phyloP scores from a whole-genome alignment of 2,113 vertebrate genomes.

The Steatornis caripensis region DNA sequence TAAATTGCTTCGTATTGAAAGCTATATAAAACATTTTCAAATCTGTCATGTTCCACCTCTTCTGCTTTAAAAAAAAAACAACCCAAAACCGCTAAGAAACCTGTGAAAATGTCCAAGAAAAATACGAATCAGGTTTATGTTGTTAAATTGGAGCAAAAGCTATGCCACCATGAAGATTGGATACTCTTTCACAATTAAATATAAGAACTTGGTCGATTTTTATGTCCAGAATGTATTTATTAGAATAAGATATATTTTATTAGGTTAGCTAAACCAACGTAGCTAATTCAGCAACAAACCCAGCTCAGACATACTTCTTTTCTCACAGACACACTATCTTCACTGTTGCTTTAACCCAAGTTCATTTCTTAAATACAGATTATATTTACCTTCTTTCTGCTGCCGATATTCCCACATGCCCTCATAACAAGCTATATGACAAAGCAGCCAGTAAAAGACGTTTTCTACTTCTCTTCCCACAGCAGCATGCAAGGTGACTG shows the following conservation, averaged over 20 bases:
- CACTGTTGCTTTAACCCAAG: neutral
- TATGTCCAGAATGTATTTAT: neutral
- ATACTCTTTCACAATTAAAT: neutral
- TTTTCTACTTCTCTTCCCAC: neutral
- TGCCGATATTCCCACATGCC: neutral
- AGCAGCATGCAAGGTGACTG: neutral
- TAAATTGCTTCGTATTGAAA: slow-evolving; percentile 58
- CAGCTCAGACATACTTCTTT: neutral
- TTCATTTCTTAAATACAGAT: neutral
- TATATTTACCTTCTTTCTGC: neutral
- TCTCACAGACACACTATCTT: neutral
- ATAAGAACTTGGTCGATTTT: neutral
- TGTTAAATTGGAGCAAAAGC: neutral
- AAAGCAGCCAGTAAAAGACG: neutral
- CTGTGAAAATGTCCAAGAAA: slow-evolving; percentile 23
- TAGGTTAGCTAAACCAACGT: neutral
- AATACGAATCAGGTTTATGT: neutral
- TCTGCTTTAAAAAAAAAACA: neutral
- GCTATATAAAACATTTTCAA: slow-evolving; percentile 55
- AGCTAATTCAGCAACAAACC: neutral
- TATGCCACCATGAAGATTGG: neutral
- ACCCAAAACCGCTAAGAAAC: no score
- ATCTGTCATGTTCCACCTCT: slow-evolving; percentile 56
- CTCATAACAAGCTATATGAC: neutral
- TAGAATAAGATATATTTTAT: neutral